phyloP scores from a whole-genome alignment of 2,113 vertebrate species.

The Tamias sibiricus region DNA sequence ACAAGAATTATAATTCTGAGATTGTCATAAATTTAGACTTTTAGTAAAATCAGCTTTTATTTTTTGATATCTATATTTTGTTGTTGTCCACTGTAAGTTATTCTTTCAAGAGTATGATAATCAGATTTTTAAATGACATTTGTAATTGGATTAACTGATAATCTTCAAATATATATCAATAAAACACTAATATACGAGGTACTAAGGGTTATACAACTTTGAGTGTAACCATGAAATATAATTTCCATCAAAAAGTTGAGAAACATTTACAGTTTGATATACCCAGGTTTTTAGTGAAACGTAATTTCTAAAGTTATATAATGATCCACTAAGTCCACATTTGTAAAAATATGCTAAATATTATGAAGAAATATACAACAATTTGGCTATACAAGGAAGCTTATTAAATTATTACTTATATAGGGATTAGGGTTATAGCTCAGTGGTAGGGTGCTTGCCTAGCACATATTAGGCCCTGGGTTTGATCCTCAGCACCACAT shows the following conservation, averaged over 20 bases:
- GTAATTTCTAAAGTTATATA: background rate
- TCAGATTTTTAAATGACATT: background rate
- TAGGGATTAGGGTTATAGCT: no score
- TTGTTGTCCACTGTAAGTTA: background rate
- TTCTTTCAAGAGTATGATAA: background rate
- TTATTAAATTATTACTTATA: background rate
- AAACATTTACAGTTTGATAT: conserved; percentile 7
- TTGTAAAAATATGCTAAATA: background rate
- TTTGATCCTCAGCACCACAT: no score
- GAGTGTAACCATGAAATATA: background rate
- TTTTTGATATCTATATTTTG: background rate
- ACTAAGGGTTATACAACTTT: background rate
- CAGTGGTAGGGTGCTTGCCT: no score
- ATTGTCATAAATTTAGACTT: background rate
- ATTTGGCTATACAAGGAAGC: background rate
- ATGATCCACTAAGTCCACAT: background rate
- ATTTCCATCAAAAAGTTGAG: background rate
- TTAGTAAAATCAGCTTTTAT: background rate
- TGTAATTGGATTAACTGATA: background rate
- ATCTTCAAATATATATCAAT: conserved; percentile 9
- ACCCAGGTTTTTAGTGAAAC: background rate
- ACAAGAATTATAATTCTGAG: conserved; percentile 24
- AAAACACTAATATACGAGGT: background rate
- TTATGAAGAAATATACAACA: background rate
- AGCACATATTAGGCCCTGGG: no score